Conservation (phyloP, 2,888 invertebrate species). For the Thelaira solivaga region DNA sequence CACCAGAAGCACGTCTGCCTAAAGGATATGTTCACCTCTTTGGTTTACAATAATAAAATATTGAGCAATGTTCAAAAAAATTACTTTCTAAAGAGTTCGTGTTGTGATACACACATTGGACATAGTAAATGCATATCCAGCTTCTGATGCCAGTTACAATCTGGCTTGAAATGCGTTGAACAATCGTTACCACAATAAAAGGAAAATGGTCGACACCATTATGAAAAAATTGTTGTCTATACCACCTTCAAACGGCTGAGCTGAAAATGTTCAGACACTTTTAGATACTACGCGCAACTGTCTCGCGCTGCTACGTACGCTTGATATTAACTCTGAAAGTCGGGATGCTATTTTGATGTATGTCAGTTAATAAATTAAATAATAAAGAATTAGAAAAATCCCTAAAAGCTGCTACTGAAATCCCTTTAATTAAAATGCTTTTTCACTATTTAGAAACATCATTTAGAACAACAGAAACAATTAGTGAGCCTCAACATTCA, state of each 20-base stretch:
- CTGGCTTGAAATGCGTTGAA: not conserved
- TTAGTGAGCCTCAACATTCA: too few relatives aligned
- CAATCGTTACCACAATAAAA: not conserved
- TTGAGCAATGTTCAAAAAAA: not conserved
- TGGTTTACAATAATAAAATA: not conserved
- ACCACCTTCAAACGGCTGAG: not conserved
- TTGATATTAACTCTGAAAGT: not conserved
- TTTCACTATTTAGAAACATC: not conserved
- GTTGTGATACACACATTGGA: not conserved
- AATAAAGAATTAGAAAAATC: not conserved
- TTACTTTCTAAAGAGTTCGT: not conserved
- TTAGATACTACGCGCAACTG: not conserved
- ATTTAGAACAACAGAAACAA: not conserved
- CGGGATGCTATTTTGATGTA: not conserved
- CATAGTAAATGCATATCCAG: not conserved
- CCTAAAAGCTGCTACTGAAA: not conserved
- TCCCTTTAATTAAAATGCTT: not conserved
- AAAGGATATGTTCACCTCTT: not conserved
- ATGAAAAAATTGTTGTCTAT: not conserved
- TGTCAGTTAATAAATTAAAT: not conserved
- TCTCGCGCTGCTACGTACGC: not conserved
- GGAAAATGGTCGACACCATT: not conserved
- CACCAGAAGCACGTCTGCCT: not conserved
- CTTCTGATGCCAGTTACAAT: too few relatives aligned
- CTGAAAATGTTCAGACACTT: not conserved